Percentiles rank a stretch among this genome's conserved stretches.
Conservation (phyloP, 64 coral and sea anemone genomes). For the Montipora sp. region DNA sequence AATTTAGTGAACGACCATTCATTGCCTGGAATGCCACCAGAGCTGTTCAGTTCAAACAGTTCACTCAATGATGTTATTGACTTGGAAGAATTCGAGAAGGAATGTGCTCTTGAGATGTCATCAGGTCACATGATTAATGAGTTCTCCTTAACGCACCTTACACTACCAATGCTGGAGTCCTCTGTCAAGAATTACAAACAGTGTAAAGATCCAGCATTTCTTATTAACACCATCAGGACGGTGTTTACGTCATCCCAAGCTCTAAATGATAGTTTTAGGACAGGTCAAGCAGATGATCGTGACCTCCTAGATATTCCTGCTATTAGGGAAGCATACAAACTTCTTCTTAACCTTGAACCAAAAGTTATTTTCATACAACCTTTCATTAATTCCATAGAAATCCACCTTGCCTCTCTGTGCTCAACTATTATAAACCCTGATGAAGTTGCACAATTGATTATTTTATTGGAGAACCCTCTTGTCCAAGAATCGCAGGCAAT, state of each 20-base stretch:
- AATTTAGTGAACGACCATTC: constrained; percentile 70
- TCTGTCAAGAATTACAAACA: constrained; percentile 85
- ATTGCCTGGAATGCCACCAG: constrained; percentile 39
- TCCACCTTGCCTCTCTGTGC: constrained; percentile 80
- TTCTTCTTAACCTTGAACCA: constrained; percentile 86
- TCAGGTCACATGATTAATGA: constrained; percentile 80
- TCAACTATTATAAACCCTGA: constrained; percentile 55
- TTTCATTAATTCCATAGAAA: constrained; percentile 88
- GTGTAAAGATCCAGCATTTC: constrained; percentile 86
- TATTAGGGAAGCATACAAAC: constrained; percentile 74
- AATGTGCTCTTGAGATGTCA: constrained; percentile 99
- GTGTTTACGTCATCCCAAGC: constrained; percentile 92
- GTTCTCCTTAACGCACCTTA: constrained; percentile 96
- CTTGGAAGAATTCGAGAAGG: constrained; percentile 93
- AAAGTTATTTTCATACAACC: constrained; percentile 62
- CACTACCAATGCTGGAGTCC: constrained; percentile 85
- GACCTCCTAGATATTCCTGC: constrained; percentile 77
- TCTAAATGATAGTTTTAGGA: constrained; percentile 94
- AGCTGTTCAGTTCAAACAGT: constrained; percentile 73
- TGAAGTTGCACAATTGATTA: constrained; percentile 81
- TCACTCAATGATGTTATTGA: constrained; percentile 78
- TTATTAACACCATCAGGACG: constrained; percentile 97
- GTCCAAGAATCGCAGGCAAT: constrained; percentile 66
- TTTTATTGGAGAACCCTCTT: constrained; percentile 93
- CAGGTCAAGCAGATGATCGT: constrained; percentile 3